These are phyloP conservation scores for Gobius niger DNA, from an alignment of 2,113 vertebrate species.

Conservation along the genomic window DNA sequence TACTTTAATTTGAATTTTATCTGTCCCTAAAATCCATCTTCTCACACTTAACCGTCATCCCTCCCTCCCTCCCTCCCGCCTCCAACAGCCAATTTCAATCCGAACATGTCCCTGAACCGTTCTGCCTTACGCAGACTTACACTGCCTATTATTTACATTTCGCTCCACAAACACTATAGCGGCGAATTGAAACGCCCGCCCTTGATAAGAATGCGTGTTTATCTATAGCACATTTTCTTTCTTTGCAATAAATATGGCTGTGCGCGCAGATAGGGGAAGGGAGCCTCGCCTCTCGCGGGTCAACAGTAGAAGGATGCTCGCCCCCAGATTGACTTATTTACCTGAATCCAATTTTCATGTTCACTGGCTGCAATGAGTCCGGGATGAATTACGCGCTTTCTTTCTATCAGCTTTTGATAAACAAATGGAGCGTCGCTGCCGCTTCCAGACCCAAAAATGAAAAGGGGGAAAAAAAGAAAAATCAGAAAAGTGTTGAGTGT, in stretches of 20 bases:
- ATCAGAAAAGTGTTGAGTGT: conserved; percentile 22
- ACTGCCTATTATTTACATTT: conserved; percentile 1
- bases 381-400: conserved; percentile 71
- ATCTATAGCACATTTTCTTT: conserved; percentile 14
- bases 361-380: conserved; percentile 78
- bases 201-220: conserved; percentile 5
- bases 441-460: conserved; percentile 44
- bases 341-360: conserved; percentile 81
- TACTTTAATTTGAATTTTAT: background rate
- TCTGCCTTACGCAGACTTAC: background rate
- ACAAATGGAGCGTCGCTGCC: conserved; percentile 67
- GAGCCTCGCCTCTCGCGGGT: conserved; percentile 59
- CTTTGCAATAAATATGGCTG: conserved; percentile 49
- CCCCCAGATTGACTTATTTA: conserved; percentile 78
- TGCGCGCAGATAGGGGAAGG: conserved; percentile 43
- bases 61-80: conserved; percentile 64
- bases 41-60: conserved; percentile 5
- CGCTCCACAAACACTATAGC: background rate
- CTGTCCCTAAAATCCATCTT: background rate
- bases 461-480: conserved; percentile 45
- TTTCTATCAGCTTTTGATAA: conserved; percentile 78
- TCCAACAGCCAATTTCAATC: conserved; percentile 67
- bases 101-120: conserved; percentile 16
- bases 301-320: conserved; percentile 71
- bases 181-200: conserved; percentile 9